These are phyloP conservation scores for Mormyrus lacerda DNA, from an alignment of 2,113 vertebrate species.

Conservation along the genomic window DNA sequence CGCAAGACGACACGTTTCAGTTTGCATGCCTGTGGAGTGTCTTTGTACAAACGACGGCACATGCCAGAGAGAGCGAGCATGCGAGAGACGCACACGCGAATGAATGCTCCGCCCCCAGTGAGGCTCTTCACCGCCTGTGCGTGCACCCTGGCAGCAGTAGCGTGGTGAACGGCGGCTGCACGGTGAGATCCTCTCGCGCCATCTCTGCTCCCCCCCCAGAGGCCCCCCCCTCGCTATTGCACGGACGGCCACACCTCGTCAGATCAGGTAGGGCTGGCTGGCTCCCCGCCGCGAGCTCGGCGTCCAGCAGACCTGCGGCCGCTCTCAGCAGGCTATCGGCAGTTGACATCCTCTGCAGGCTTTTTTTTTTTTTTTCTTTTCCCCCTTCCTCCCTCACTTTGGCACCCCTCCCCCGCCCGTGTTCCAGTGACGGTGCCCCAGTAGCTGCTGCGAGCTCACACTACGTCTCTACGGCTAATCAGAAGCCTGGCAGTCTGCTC, in stretches of 20 bases:
- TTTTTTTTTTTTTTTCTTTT: background rate
- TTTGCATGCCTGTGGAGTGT: background rate
- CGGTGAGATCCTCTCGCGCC: slow-evolving; percentile 25
- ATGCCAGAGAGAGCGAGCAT: background rate
- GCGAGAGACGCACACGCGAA: background rate
- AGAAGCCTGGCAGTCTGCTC: background rate
- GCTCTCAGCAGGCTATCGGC: background rate
- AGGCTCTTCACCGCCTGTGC: slow-evolving; percentile 4
- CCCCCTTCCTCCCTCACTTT: background rate
- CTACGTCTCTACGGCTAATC: background rate
- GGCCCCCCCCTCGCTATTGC: background rate
- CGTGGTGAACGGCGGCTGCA: background rate
- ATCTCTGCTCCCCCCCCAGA: slow-evolving; percentile 18
- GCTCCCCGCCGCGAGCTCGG: background rate
- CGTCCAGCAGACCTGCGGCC: background rate
- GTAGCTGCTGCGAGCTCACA: background rate
- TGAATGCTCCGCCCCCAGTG: background rate
- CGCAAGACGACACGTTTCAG: background rate
- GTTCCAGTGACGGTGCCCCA: background rate
- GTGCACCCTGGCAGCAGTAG: slow-evolving; percentile 18
- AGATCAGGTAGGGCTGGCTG: background rate
- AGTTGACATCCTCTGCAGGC: background rate
- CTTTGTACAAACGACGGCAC: background rate
- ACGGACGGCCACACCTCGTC: background rate
- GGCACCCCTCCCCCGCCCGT: background rate